These are phyloP conservation scores for Percopsis omiscomaycus DNA, from an alignment of 2,797 vertebrate species.

Conservation along the genomic window DNA sequence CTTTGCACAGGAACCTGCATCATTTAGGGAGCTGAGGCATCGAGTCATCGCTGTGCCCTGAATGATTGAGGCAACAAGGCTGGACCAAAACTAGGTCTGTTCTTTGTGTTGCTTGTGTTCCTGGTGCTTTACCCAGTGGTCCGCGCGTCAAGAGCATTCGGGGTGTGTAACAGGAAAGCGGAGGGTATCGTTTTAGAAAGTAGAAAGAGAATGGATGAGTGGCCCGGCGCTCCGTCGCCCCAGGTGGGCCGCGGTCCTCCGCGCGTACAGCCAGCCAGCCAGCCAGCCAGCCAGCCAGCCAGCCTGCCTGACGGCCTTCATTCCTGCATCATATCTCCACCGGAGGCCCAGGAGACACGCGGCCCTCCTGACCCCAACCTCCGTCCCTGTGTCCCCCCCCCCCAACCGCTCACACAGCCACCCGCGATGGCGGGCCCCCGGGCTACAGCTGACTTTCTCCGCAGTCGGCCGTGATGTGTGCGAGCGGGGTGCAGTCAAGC, in stretches of 20 bases:
- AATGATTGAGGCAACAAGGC: slow-evolving; percentile 52
- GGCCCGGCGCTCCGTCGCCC: slow-evolving; percentile 67
- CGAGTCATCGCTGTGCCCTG: slow-evolving; percentile 53
- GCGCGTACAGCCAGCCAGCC: slow-evolving; percentile 36
- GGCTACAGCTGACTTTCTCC: slow-evolving; percentile 81
- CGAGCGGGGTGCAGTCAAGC: slow-evolving; percentile 61
- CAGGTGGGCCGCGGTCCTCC: slow-evolving; percentile 72
- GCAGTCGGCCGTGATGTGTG: slow-evolving; percentile 72
- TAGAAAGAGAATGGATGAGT: slow-evolving; percentile 51
- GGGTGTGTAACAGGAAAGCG: slow-evolving; percentile 3
- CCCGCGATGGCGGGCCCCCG: slow-evolving; percentile 38
- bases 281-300: too few relatives aligned
- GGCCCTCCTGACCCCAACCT: slow-evolving; percentile 68
- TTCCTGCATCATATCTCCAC: slow-evolving; percentile 67
- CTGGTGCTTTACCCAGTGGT: too few relatives aligned
- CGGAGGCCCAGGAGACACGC: slow-evolving; percentile 54
- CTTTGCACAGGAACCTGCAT: slow-evolving; percentile 69
- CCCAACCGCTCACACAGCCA: slow-evolving; percentile 46
- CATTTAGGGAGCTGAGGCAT: slow-evolving; percentile 67
- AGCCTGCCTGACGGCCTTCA: slow-evolving; percentile 37
- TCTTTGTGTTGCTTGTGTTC: slow-evolving; percentile 42
- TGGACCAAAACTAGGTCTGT: slow-evolving; percentile 58
- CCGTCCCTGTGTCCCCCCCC: slow-evolving; percentile 53
- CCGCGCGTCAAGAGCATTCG: slow-evolving; percentile 20
- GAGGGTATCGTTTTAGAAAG: slow-evolving; percentile 34